phyloP scores from a whole-genome alignment of 2,113 vertebrate genomes.

The Oceanodroma tethys region DNA sequence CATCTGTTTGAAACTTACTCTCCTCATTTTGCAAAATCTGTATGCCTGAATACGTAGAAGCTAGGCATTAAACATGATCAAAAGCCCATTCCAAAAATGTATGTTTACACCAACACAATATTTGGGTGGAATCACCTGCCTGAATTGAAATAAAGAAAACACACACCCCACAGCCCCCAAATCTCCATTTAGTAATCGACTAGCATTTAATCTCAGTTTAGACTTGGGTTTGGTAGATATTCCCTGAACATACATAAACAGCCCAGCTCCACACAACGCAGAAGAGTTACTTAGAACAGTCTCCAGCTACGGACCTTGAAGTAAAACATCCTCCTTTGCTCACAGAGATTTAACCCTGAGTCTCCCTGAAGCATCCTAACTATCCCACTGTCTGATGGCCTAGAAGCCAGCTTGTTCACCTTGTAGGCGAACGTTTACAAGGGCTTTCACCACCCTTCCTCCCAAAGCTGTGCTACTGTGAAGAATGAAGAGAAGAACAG shows the following conservation, averaged over 20 bases:
- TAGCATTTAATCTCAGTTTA: background rate
- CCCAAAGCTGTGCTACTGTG: background rate
- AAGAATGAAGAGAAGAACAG: background rate
- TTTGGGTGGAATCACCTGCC: background rate
- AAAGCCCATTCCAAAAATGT: background rate
- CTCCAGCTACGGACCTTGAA: background rate
- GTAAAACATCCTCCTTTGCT: background rate
- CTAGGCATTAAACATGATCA: background rate
- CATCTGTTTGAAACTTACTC: background rate
- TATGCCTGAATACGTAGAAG: background rate
- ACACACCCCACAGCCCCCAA: fast-evolving
- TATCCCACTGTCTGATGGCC: background rate
- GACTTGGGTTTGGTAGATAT: background rate
- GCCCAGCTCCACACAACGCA: background rate
- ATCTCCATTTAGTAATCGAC: background rate
- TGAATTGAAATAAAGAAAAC: background rate
- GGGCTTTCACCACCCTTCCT: background rate
- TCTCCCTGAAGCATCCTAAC: background rate
- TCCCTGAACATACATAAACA: background rate
- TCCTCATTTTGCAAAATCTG: background rate
- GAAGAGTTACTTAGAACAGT: background rate
- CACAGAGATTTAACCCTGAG: background rate
- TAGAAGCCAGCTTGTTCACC: background rate
- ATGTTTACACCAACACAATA: background rate
- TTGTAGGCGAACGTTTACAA: background rate